phyloP scores from a whole-genome alignment of 2,888 invertebrate genomes.

The Cephonodes hylas region DNA sequence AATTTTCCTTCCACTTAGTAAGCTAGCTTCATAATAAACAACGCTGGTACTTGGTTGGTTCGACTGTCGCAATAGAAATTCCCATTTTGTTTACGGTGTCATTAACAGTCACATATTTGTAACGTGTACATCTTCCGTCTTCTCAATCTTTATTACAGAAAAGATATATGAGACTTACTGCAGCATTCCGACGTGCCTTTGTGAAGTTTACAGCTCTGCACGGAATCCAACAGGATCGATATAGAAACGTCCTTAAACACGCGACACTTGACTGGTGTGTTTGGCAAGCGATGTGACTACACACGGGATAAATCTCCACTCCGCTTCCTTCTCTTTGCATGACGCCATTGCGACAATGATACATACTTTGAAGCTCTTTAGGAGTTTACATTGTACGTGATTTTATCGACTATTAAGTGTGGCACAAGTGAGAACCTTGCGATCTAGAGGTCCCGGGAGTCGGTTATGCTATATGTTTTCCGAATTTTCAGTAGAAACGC shows the following conservation, averaged over 20 bases:
- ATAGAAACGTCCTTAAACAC: conserved; percentile 1
- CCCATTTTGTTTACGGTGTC: background rate
- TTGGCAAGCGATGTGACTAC: conserved; percentile 19
- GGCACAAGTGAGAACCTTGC: no score
- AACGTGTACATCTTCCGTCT: background rate
- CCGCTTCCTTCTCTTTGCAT: conserved; percentile 5
- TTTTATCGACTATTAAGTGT: background rate
- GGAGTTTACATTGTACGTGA: background rate
- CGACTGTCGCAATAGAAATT: no score
- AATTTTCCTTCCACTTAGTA: no score
- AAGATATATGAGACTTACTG: background rate
- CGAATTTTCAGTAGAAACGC: no score
- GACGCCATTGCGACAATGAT: background rate
- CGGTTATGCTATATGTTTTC: no score
- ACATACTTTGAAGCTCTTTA: background rate
- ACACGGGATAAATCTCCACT: conserved; percentile 10
- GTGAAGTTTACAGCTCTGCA: background rate
- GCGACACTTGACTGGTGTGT: conserved; percentile 2
- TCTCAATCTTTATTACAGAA: background rate
- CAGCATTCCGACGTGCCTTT: background rate
- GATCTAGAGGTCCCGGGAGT: no score
- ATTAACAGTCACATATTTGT: background rate
- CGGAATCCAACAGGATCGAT: background rate
- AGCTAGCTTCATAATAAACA: no score
- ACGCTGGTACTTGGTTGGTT: no score